Percentiles rank a stretch among this genome's conserved stretches.
Conservation (phyloP, 2,797 vertebrate species). For the Oceanodroma leucorhoa region DNA sequence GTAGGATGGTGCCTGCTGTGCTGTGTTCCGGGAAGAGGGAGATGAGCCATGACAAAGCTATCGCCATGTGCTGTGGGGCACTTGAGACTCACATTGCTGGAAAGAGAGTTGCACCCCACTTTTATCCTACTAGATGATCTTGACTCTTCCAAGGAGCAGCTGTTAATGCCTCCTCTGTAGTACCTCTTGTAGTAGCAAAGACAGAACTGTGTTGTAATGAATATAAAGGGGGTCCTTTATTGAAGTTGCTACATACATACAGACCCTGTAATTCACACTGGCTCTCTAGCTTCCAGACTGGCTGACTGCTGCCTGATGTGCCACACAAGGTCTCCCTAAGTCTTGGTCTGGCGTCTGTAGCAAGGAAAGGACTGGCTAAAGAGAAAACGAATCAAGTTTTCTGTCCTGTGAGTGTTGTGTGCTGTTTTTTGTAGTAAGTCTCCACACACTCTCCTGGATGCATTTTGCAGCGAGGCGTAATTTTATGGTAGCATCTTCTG, state of each 20-base stretch:
- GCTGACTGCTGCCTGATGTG: slow-evolving; percentile 24
- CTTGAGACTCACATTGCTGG: background rate
- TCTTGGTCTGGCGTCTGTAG: background rate
- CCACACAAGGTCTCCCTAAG: slow-evolving; percentile 28
- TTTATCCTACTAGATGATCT: background rate
- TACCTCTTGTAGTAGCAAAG: background rate
- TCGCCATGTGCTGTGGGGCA: accelerated
- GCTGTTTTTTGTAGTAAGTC: background rate
- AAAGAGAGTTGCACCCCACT: background rate
- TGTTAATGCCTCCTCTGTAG: background rate
- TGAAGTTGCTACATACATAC: background rate
- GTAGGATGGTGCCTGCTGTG: background rate
- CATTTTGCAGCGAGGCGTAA: background rate
- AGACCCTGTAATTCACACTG: slow-evolving; percentile 23
- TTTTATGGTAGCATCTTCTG: background rate
- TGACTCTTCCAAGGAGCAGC: background rate
- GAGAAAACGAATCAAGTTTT: background rate
- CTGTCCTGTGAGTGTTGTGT: background rate
- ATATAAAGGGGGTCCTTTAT: slow-evolving; percentile 37
- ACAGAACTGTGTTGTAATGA: slow-evolving; percentile 50
- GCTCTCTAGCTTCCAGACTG: slow-evolving; percentile 14
- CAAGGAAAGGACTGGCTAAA: background rate
- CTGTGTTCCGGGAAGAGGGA: background rate
- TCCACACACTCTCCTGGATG: background rate
- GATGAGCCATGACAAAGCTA: background rate